Evolutionary conservation across 2,888 invertebrate species (phyloP).

Genomic region (Mystacides longicornis): DNA sequence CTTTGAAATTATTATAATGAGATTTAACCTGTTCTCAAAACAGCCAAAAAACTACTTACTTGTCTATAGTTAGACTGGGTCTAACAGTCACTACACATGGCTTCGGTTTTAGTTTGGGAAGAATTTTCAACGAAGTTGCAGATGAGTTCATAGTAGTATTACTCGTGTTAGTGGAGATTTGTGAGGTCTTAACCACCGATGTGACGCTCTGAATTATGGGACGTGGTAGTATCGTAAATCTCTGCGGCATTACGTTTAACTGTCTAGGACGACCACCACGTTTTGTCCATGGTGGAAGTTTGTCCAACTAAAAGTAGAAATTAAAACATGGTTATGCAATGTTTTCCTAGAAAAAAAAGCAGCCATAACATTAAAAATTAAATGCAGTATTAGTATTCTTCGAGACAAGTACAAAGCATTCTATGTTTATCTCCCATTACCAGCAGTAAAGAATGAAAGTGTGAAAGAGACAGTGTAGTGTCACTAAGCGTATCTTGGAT

Average conservation of each 20-base stretch:
- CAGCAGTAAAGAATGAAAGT: too few relatives aligned
- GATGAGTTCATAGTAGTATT: conserved; percentile 1
- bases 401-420: too few relatives aligned
- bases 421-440: too few relatives aligned
- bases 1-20: neutral
- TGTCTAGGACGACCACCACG: conserved; percentile 16
- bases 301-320: conserved; percentile 10
- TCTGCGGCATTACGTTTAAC: neutral
- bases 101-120: conserved; percentile 14
- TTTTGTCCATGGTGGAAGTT: conserved; percentile 14
- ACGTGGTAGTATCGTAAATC: neutral
- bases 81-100: conserved; percentile 4
- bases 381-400: too few relatives aligned
- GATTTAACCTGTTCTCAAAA: neutral
- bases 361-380: too few relatives aligned
- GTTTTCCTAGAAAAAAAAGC: too few relatives aligned
- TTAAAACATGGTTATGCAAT: neutral
- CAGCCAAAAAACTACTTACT: neutral
- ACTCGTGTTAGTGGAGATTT: neutral
- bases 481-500: too few relatives aligned
- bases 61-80: neutral
- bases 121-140: conserved; percentile 9
- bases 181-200: neutral
- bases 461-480: too few relatives aligned
- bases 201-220: neutral